Percentiles rank a stretch among this genome's conserved stretches.
Conservation (phyloP, 2,888 invertebrate species). For the Netelia inedita region DNA sequence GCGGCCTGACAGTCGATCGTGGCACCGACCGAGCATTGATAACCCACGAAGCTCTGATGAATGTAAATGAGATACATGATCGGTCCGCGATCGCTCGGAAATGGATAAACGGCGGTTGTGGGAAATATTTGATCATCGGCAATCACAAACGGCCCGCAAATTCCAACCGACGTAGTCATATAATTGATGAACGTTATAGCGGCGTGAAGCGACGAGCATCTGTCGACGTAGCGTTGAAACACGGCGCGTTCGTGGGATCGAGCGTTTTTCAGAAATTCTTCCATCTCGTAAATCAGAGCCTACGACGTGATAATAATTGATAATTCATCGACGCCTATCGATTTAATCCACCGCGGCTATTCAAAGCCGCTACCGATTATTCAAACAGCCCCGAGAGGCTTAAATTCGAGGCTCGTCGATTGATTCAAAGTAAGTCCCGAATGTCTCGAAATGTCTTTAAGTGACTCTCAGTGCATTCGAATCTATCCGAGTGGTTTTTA, state of each 20-base stretch:
- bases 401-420: too few species aligned
- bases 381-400: too few species aligned
- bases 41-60: conserved; percentile 66
- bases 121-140: conserved; percentile 64
- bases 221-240: conserved; percentile 70
- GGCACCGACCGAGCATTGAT: conserved; percentile 66
- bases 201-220: conserved; percentile 63
- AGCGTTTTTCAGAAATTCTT: conserved; percentile 68
- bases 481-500: too few species aligned
- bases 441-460: too few species aligned
- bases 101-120: conserved; percentile 69
- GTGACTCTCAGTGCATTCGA: too few species aligned
- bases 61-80: conserved; percentile 60
- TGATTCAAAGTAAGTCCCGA: too few species aligned
- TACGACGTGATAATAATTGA: conserved; percentile 33
- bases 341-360: too few species aligned
- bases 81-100: conserved; percentile 55
- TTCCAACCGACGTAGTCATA: conserved; percentile 66
- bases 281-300: conserved; percentile 70
- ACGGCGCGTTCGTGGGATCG: conserved; percentile 50
- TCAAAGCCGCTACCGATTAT: too few species aligned
- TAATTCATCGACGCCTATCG: neutral
- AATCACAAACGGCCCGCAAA: conserved; percentile 69
- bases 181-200: conserved; percentile 65
- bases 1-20: conserved; percentile 73